Base-by-base conservation (phyloP, 2,113 vertebrate species). In the Eptesicus fuscus region DNA sequence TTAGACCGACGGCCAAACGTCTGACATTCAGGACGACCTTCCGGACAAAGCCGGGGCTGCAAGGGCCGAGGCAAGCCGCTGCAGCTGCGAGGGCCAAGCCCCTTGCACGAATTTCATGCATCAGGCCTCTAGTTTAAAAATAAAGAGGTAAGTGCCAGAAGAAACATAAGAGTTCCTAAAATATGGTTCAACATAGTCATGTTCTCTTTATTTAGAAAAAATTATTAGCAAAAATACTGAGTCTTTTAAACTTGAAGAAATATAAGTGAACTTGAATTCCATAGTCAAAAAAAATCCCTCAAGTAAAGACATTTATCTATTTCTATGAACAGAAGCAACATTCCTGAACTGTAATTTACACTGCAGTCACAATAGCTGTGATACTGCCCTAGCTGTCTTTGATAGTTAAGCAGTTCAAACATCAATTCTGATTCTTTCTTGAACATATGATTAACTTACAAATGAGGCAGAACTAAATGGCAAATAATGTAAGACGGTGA, bases 201-300 rank as follows among this genome's bases (percentile, higher is more conserved):
- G 16, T 51, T 65, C 12, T 80, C 85, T 83, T 67, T 28, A 56
- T 59, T 77, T 65, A 65, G n/a, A 76, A 91, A 47, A 61, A 78
- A 82, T 35, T 49, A 69, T 23, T 59, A 84, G 23, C 11, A 23
- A 88, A 80, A 92, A 83, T 22, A 28, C 65, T 37, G 25, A 85
- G 25, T 47, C 76, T 92, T 84, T n/a, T 63, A 40, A 82, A 4
- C 96, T 51, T 88, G 37, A 92, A 95, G n/a, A 90, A 76, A 49
- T 56, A 4, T 32, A 91, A 56, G 70, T 11, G 23, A 28, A 59
- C 47, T 61, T 93, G 28, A 93, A 94, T 53, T 79, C 44, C 51
- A 74, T 30, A 4, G n/a, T 61, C 3, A 37, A 67, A 18, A 18
- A 82, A 70, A 51, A 18, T 2, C 7, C 22, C 42, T 78, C 35